Base-by-base conservation (phyloP, 1,140 invertebrate species). In the Tribolium castaneum region DNA sequence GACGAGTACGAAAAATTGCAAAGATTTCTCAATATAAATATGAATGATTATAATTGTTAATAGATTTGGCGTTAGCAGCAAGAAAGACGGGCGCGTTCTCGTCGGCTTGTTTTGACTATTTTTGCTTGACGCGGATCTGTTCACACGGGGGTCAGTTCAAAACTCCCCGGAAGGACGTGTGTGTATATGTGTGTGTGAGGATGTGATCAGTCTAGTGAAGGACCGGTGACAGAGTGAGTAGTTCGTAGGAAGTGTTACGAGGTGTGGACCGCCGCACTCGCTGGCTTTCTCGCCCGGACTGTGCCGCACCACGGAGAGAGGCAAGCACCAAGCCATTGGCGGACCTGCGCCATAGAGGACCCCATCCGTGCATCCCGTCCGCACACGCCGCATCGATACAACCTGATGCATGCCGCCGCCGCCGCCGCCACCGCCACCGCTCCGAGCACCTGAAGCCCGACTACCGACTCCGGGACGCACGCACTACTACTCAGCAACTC, bases 211-310 rank as follows among this genome's bases (percentile, higher is more conserved):
- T 72, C 54, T 76, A 76, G 77, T 80, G 77, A 80, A 80, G 76
- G 79, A 80, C 77, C 78, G 79, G 82, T 82, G 81, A 76, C 70
- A 78, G 81, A 80, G 77, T 79, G 77, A 79, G 80, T 78, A 84
- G 82, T 84, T 83, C 82, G 81, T 84, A 81, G 78, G 80, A 81
- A 80, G 78, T 81, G 73, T 79, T 77, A 81, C n/a, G 78, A 83
- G 79, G 79, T 81, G 78, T 80, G 84, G 83, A 86, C 85, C 84
- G 85, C 84, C 84, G 84, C 84, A 86, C 85, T 84, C 82, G 80
- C 66, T 82, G 84, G 84, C 84, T 83, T 82, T 84, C 83, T 82
- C 82, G 85, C 85, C 85, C 85, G 85, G 85, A 86, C 85, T 86
- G 84, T 70, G 78, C 72, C 35, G 77, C 76, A 75, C 79, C 77